phyloP scores from a whole-genome alignment of 2,113 vertebrate species.

The Antigone vipio region DNA sequence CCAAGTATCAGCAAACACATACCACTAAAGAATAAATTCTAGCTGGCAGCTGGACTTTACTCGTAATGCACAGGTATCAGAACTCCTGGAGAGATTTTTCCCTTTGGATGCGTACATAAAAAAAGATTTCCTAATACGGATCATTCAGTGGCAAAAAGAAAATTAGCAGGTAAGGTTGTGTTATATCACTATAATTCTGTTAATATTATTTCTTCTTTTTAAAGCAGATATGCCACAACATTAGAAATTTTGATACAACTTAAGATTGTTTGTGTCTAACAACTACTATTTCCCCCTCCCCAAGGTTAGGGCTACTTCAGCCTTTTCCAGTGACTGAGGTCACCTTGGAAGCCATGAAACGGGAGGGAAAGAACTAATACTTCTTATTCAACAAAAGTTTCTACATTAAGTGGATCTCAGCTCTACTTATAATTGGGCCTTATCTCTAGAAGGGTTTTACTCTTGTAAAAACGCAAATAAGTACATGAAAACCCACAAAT shows the following conservation, averaged over 20 bases:
- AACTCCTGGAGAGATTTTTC: neutral
- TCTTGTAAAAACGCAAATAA: neutral
- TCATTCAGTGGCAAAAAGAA: neutral
- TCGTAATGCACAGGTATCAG: neutral
- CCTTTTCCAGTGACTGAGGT: neutral
- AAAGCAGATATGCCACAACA: neutral
- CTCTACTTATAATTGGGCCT: neutral
- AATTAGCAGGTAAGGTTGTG: neutral
- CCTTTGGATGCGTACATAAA: rapidly evolving
- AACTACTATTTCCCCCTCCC: neutral
- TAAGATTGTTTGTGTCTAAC: neutral
- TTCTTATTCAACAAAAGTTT: neutral
- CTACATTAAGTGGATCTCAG: neutral
- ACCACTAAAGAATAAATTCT: neutral
- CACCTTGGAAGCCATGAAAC: neutral
- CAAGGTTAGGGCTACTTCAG: neutral
- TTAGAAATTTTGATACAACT: neutral
- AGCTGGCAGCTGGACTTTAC: neutral
- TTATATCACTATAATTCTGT: neutral
- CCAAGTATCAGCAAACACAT: neutral
- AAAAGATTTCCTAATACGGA: neutral
- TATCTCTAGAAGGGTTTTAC: neutral
- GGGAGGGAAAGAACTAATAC: neutral
- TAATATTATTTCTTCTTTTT: neutral
- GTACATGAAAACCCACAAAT: neutral